Conservation (phyloP, 1,140 invertebrate genomes). For the Homalodisca vitripennis region DNA sequence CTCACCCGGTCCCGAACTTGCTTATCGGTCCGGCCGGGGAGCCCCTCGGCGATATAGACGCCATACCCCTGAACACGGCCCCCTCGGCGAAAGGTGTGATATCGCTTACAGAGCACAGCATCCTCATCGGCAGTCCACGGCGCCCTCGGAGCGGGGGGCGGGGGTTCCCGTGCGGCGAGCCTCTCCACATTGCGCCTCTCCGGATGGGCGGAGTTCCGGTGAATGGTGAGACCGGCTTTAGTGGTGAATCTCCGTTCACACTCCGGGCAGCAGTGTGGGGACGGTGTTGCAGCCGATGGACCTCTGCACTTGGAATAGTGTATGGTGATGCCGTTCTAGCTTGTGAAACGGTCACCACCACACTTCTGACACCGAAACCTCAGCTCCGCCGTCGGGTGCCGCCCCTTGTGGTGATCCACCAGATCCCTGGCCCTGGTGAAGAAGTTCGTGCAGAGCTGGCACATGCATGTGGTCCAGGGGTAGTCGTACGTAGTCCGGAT, state of each 20-base stretch:
- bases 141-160: background rate
- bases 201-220: too few relatives aligned
- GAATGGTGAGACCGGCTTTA: too few relatives aligned
- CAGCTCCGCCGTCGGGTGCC: background rate
- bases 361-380: background rate
- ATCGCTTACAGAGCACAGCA: background rate
- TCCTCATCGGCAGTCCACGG: background rate
- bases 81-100: background rate
- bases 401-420: background rate
- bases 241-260: too few relatives aligned
- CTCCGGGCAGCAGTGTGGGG: too few relatives aligned
- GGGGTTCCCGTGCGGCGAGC: too few relatives aligned
- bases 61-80: background rate
- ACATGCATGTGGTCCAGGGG: background rate
- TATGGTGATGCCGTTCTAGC: too few relatives aligned
- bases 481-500: background rate
- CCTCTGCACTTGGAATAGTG: too few relatives aligned
- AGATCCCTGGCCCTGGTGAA: constrained; percentile 1
- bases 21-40: background rate
- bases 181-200: background rate
- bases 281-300: too few relatives aligned
- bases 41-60: background rate
- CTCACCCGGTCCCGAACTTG: background rate
- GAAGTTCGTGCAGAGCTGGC: background rate
- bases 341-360: background rate